These are phyloP conservation scores for Dendrolimus houi DNA, from an alignment of 2,888 invertebrate species.

Conservation along the genomic window DNA sequence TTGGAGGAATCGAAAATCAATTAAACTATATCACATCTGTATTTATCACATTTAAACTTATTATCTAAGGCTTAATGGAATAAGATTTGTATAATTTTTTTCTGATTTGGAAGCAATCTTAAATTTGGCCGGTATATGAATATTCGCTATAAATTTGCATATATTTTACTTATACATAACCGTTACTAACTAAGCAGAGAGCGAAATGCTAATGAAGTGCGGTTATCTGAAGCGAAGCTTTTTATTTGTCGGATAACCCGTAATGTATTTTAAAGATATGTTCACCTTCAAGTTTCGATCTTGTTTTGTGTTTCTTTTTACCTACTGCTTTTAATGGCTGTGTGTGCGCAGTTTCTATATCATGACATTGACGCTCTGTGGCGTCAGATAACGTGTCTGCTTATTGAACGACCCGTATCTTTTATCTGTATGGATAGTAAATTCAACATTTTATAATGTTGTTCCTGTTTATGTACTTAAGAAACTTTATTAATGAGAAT, in stretches of 20 bases:
- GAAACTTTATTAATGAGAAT: neutral
- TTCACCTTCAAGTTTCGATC: slow-evolving; percentile 34
- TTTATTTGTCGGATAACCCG: slow-evolving; percentile 47
- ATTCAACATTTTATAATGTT: neutral
- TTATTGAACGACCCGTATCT: neutral
- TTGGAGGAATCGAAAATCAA: too few relatives aligned
- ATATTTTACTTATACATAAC: slow-evolving; percentile 31
- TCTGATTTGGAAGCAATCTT: neutral
- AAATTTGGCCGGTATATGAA: neutral
- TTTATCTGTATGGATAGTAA: neutral
- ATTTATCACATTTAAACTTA: too few relatives aligned
- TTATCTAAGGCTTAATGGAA: too few relatives aligned
- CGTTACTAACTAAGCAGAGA: slow-evolving; percentile 30
- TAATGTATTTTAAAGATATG: slow-evolving; percentile 51
- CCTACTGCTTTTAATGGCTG: slow-evolving; percentile 18
- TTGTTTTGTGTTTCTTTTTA: slow-evolving; percentile 23
- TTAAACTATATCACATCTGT: too few relatives aligned
- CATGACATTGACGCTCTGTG: slow-evolving; percentile 13
- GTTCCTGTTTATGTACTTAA: neutral
- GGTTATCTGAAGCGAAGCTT: slow-evolving; percentile 35
- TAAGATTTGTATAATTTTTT: too few relatives aligned
- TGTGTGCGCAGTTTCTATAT: slow-evolving; percentile 21
- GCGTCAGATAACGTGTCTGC: neutral
- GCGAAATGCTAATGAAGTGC: slow-evolving; percentile 48
- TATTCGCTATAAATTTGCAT: slow-evolving; percentile 26